Evolutionary conservation across 2,113 vertebrate genomes (phyloP), one percentile per base, ranked within the genome.

Genomic region (Delphinapterus leucas): DNA sequence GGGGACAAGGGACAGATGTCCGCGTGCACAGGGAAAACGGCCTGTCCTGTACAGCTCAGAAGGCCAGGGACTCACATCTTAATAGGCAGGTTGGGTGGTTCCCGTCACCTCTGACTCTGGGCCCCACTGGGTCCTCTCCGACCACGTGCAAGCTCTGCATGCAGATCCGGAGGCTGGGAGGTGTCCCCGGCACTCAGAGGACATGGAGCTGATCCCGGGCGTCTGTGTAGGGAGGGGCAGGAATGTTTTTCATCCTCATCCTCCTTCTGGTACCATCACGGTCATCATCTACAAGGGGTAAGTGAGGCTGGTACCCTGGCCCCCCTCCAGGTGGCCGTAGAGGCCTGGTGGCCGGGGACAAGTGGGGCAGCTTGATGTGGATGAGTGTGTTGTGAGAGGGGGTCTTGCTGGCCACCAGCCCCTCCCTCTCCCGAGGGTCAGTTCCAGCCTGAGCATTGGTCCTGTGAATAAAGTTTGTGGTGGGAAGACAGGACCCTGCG

Each of bases 211-310:
- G 91, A 99, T 99, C 96, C 98, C 99, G 68, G 99, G 99, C 25
- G 99, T 99, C 97, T 99, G 99, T 87, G 99, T 98, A 0, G 49
- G 14, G 13, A 13, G 1, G 0, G 13, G 14, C 2, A 1, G 99
- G 99, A 20, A 99, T 99, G 0, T 99, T 99, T 93, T 99, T 99
- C 0, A 99, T 99, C 55, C 99, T 99, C 76, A 99, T 99, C 76
- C 99, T 99, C 91, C 99, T 99, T 71, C 98, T 99, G 93, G 99
- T 8, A 99, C 99, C 70, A 99, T 99, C 98, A 99, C 99, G 41
- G 81, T 99, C 36, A 98, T 99, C 98, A 99, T 99, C 93, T 99
- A 99, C 92, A 99, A 99, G 97, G 99, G 99, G 99, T 99, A 98
- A 99, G 99, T 93, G 73, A 49, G 91, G 1, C 36, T 6, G 8